A percentile compares a stretch with the other conserved stretches of the same genome.
These are phyloP conservation scores for Copsychus sechellarum DNA, from an alignment of 2,113 vertebrate genomes.

Conservation along the genomic window DNA sequence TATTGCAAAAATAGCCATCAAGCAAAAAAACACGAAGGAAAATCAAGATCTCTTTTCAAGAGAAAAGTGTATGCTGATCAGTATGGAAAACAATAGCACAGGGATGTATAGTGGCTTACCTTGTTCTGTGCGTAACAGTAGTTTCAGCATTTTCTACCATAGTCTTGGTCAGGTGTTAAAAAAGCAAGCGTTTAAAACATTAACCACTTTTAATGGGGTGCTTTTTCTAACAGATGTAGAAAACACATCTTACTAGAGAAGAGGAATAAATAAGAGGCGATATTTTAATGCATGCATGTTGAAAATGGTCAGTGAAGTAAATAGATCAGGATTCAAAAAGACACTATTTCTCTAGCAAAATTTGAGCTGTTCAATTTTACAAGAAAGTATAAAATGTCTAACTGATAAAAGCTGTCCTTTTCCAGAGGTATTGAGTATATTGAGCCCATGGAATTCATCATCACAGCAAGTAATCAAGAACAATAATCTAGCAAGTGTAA, in stretches of 20 bases:
- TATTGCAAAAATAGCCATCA: neutral
- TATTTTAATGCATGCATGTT: neutral
- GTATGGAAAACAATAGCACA: neutral
- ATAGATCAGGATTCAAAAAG: neutral
- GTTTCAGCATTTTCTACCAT: neutral
- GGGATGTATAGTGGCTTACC: neutral
- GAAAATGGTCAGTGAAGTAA: neutral
- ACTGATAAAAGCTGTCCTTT: neutral
- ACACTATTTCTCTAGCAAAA: neutral
- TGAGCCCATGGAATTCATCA: neutral
- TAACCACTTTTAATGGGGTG: neutral
- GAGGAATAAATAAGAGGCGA: neutral
- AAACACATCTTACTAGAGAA: neutral
- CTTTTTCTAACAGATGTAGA: neutral
- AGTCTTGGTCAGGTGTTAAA: neutral
- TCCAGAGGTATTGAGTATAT: neutral
- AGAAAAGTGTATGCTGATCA: neutral
- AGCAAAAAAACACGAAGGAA: neutral
- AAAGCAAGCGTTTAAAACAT: neutral
- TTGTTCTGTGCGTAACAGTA: neutral
- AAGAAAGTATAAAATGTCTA: neutral
- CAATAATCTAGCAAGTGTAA: neutral
- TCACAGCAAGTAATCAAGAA: neutral
- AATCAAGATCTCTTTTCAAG: neutral
- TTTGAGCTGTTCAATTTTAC: neutral